Base-by-base conservation (phyloP, 2,113 vertebrate genomes). In the Rhodinocichla rosea region DNA sequence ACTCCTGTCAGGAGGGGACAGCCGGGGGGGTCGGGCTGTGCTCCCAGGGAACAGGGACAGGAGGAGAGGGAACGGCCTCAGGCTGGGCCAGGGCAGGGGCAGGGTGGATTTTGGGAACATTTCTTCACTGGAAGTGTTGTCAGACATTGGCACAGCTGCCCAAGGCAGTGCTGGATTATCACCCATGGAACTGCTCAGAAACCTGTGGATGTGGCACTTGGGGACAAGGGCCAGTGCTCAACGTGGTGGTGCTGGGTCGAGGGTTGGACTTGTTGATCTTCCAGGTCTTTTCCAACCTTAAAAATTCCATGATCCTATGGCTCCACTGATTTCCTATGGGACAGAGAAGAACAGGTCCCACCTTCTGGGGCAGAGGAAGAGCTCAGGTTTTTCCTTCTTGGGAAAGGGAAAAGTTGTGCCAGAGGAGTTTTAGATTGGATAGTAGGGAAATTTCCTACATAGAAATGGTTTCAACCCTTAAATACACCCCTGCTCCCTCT, bases 91-190 rank as follows among this genome's bases (percentile, higher is more conserved):
- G 37, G 44, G 45, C 1, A 74, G 52, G 44, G 0, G 0, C 22
- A 59, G 60, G 37, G 0, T 6, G 44, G 37, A 6, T 1, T 1
- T 3, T 10, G 16, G 24, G 27, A 0, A 18, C 0, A 35, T 60
- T 45, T 0, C 53, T 18, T 8, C 28, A 17, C 0, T 0, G 53
- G 5, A 67, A 30, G 20, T 0, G 3, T 4, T 5, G 8, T 8
- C 2, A 1, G 24, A 2, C 24, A 30, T 0, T 47, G 47, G 1
- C 11, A 53, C 4, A 39, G 39, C 23, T 59, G 23, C 44, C 33
- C 55, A 47, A 30, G 42, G 70, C 20, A 35, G 39, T 18, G 69
- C 2, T 59, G 60, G 33, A 30, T 75, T 32, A 9, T 14, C 30
- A 47, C 4, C 45, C 62, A 14, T 53, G n/a, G 69, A 40, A 45